These are phyloP conservation scores for Rhea pennata DNA, from an alignment of 2,113 vertebrate species.

Conservation along the genomic window DNA sequence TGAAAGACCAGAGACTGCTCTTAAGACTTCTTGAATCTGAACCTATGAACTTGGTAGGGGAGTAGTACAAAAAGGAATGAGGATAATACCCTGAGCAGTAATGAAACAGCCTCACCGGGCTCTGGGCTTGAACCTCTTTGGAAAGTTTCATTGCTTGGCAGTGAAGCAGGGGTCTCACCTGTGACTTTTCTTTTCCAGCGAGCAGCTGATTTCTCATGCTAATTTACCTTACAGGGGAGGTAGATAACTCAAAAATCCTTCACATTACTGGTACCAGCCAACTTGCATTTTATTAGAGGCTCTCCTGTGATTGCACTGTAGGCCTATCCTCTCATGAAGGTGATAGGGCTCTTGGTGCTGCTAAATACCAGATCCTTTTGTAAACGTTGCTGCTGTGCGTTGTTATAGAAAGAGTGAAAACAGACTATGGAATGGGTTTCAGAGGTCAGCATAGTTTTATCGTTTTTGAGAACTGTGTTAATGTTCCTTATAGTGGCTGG, in stretches of 20 bases:
- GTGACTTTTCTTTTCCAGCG: neutral
- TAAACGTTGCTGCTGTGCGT: neutral
- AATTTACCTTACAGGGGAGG: neutral
- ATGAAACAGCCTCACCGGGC: neutral
- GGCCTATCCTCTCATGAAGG: neutral
- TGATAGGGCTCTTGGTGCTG: neutral
- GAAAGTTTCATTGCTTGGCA: neutral
- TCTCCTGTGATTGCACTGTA: neutral
- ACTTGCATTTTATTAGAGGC: neutral
- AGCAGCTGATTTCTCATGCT: neutral
- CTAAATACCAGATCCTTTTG: neutral
- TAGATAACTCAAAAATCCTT: neutral
- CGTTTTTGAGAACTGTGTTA: conserved; percentile 58
- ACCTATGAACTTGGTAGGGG: neutral
- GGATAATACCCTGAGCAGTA: neutral
- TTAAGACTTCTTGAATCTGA: neutral
- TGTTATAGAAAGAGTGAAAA: conserved; percentile 47
- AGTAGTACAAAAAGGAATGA: neutral
- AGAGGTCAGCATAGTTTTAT: conserved; percentile 67
- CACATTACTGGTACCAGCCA: neutral
- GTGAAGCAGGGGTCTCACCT: neutral
- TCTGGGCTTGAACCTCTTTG: neutral
- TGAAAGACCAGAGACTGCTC: neutral
- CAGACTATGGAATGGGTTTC: conserved; percentile 32
- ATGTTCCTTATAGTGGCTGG: conserved; percentile 57